phyloP scores from a whole-genome alignment of 2,113 vertebrate genomes.

The Numenius arquata region DNA sequence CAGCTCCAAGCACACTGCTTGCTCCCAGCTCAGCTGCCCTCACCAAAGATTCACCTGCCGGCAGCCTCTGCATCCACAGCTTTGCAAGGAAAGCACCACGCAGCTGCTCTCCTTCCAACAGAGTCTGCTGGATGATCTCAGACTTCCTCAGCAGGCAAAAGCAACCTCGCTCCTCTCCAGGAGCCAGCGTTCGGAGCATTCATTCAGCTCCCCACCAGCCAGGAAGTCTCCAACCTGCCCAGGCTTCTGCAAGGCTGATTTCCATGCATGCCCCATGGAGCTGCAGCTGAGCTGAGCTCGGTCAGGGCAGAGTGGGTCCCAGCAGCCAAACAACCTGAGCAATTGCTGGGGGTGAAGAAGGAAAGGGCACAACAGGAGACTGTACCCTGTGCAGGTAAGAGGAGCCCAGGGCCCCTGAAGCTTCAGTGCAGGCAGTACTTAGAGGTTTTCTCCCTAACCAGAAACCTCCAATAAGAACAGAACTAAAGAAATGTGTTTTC shows the following conservation, averaged over 20 bases:
- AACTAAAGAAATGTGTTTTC: not conserved
- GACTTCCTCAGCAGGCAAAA: not conserved
- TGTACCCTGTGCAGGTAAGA: not conserved
- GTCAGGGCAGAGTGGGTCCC: not conserved
- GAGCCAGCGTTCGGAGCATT: accelerated
- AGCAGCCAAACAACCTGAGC: not conserved
- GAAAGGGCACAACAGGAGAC: not conserved
- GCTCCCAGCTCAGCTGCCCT: not conserved
- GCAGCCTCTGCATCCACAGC: not conserved
- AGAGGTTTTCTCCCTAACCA: not conserved
- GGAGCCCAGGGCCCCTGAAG: not conserved
- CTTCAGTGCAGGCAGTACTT: not conserved
- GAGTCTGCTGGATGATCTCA: not conserved
- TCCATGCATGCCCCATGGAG: not conserved
- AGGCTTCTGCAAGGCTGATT: not conserved
- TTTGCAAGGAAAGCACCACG: not conserved
- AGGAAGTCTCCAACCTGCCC: not conserved
- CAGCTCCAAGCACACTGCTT: not conserved
- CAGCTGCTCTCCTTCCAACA: not conserved
- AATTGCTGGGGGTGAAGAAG: not conserved
- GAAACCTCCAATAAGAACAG: not conserved
- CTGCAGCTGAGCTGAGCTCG: not conserved
- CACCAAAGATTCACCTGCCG: not conserved
- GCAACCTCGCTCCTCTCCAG: not conserved
- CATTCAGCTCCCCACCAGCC: not conserved